Conservation (phyloP, 2,888 invertebrate genomes). For the Tanypteryx hageni region DNA sequence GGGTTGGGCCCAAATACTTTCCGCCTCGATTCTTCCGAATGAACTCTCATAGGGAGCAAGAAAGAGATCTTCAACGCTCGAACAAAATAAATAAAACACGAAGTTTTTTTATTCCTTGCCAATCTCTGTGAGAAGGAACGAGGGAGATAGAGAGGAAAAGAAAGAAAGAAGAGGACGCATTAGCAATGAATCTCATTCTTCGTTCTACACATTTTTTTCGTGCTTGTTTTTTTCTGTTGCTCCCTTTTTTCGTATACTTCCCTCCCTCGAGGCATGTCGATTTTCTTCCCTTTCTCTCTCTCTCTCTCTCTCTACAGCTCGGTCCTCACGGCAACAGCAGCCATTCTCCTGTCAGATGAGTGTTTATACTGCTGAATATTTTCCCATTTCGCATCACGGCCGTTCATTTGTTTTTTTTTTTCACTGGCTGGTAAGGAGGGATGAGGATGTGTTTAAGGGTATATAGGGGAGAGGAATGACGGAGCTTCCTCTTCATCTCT, state of each 20-base stretch:
- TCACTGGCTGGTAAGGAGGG: background rate
- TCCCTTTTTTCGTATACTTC: background rate
- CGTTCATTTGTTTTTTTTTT: background rate
- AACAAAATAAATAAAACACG: background rate
- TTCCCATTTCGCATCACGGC: background rate
- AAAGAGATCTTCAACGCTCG: background rate
- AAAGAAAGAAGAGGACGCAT: background rate
- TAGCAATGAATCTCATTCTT: background rate
- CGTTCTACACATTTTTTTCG: background rate
- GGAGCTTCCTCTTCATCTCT: background rate
- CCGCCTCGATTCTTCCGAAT: slow-evolving; percentile 16
- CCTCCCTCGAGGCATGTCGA: background rate
- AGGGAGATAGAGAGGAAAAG: background rate
- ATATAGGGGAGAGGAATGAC: too few relatives aligned
- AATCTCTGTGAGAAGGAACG: background rate
- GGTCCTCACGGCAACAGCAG: slow-evolving; percentile 34
- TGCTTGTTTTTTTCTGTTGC: background rate
- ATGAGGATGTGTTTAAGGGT: too few relatives aligned
- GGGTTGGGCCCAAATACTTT: background rate
- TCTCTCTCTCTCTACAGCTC: background rate
- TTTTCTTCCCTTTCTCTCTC: background rate
- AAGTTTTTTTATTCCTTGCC: background rate
- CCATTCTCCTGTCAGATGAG: slow-evolving; percentile 26
- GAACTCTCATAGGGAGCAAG: background rate
- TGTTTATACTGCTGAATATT: slow-evolving; percentile 54